Evolutionary conservation across 2,113 vertebrate species (phyloP).

Genomic region (Hyaena hyaena): DNA sequence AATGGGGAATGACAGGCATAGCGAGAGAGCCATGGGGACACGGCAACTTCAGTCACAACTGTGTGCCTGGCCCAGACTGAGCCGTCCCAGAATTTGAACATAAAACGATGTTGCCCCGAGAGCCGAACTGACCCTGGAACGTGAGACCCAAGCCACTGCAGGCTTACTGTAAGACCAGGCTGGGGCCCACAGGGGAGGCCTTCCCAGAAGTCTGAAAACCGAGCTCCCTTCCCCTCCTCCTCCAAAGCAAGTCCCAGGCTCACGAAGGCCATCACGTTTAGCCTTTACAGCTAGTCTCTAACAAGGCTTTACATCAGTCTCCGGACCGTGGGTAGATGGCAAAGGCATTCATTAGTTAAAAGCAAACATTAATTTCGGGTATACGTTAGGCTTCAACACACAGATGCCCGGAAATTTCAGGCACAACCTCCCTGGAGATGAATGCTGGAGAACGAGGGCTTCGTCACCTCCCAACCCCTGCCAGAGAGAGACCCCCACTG

Average conservation of each 20-base stretch:
- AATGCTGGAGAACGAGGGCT: background rate
- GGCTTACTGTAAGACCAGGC: background rate
- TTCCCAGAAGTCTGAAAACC: background rate
- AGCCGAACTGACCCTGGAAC: background rate
- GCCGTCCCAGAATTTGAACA: background rate
- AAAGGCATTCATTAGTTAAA: background rate
- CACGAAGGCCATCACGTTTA: background rate
- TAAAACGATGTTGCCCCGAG: background rate
- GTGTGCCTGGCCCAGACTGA: background rate
- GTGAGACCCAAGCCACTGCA: fast-evolving
- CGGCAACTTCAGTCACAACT: background rate
- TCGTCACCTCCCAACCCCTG: background rate
- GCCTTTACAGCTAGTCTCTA: background rate
- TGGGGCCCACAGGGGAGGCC: background rate
- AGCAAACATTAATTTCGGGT: background rate
- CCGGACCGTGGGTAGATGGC: background rate
- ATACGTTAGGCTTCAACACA: background rate
- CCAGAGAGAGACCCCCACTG: too few species aligned
- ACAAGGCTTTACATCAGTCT: background rate
- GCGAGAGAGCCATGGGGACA: background rate
- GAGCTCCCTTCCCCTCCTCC: background rate
- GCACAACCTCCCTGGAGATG: background rate
- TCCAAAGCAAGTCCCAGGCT: background rate
- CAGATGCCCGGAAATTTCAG: background rate
- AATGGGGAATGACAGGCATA: background rate